Conservation (phyloP, 35 echinoderm and acorn worm genomes). For the Hemicentrotus pulcherrimus region DNA sequence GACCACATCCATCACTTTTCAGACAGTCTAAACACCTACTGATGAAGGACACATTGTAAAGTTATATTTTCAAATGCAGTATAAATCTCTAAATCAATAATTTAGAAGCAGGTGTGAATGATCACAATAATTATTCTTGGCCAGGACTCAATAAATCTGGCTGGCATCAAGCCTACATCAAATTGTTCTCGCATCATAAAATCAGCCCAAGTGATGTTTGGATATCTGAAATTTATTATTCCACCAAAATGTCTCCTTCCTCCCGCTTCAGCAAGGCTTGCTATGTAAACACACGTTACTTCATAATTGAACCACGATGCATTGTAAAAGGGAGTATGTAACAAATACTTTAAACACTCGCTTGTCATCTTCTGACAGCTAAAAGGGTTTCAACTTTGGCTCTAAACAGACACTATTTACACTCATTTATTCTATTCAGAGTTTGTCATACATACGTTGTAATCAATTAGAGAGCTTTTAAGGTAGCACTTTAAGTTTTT, state of each 20-base stretch:
- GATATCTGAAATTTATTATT: not conserved
- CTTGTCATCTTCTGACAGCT: not conserved
- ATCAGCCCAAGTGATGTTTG: not conserved
- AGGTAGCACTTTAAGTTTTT: not conserved
- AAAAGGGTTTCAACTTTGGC: not conserved
- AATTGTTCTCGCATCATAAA: not conserved
- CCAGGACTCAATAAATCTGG: no score
- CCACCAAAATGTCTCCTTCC: not conserved
- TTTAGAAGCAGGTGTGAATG: no score
- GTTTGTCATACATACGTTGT: not conserved
- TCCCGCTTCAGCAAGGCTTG: not conserved
- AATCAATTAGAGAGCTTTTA: not conserved
- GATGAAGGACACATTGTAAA: no score
- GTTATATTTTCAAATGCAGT: no score
- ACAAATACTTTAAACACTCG: not conserved
- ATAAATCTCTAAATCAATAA: no score
- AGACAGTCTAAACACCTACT: no score
- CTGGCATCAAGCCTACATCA: not conserved
- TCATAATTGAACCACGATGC: not conserved
- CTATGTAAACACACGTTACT: not conserved
- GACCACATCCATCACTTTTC: no score
- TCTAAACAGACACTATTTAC: not conserved
- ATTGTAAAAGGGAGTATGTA: not conserved
- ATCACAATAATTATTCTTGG: no score
- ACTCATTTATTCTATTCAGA: not conserved